These are phyloP conservation scores for Noturus placidus DNA, from an alignment of 2,113 vertebrate species.

Conservation along the genomic window DNA sequence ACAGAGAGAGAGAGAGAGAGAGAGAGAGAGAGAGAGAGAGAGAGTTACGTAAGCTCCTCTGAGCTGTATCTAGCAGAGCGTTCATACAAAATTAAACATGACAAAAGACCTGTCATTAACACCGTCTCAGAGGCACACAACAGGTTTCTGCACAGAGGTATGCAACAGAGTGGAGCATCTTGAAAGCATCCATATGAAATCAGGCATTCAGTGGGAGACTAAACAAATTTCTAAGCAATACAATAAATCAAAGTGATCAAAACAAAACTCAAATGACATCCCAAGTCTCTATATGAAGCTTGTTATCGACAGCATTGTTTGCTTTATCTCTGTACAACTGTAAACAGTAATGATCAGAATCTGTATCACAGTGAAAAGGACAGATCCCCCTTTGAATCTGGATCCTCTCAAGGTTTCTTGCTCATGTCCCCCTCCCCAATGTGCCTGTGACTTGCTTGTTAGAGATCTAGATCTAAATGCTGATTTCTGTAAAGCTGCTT, in stretches of 20 bases:
- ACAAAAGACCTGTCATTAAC: slow-evolving; percentile 32
- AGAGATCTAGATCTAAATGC: background rate
- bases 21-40: background rate
- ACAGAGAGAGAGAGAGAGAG: slow-evolving; percentile 4
- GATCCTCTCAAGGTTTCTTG: background rate
- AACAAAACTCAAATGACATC: slow-evolving; percentile 67
- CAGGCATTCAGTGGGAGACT: slow-evolving; percentile 64
- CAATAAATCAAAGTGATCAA: background rate
- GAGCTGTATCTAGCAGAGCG: slow-evolving; percentile 21
- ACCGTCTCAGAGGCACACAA: background rate
- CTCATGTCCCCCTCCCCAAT: background rate
- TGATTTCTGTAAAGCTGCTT: background rate
- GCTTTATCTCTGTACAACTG: background rate
- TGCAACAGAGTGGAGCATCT: slow-evolving; percentile 46
- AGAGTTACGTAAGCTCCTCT: slow-evolving; percentile 39
- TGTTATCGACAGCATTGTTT: background rate
- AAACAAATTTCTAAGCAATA: slow-evolving; percentile 64
- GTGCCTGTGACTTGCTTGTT: background rate
- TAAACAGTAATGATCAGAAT: slow-evolving; percentile 2
- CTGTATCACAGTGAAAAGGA: background rate
- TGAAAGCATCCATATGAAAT: slow-evolving; percentile 46
- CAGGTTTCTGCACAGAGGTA: slow-evolving; percentile 37
- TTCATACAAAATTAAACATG: slow-evolving; percentile 39
- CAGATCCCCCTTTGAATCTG: background rate
- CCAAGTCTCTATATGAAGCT: slow-evolving; percentile 60